phyloP scores from a whole-genome alignment of 2,113 vertebrate genomes.

The Xyrauchen texanus region DNA sequence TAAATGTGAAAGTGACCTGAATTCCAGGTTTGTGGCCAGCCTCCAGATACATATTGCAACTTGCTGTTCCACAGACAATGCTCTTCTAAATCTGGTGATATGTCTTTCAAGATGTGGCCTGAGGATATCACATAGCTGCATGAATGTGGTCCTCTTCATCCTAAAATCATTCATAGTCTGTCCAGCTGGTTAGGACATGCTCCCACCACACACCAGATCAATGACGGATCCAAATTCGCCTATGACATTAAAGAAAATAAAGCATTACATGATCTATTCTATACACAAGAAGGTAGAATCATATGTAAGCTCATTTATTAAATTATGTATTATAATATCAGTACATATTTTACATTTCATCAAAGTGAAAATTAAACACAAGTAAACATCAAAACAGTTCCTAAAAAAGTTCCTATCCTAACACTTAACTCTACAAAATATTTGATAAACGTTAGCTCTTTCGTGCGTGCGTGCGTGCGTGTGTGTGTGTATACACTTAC shows the following conservation, averaged over 20 bases:
- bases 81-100: not conserved
- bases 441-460: too few species aligned
- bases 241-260: not conserved
- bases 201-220: conserved; percentile 5
- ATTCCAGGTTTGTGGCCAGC: conserved; percentile 8
- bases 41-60: conserved; percentile 7
- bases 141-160: conserved; percentile 5
- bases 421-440: too few species aligned
- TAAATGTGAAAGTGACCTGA: conserved; percentile 20
- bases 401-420: too few species aligned
- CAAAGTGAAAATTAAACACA: too few species aligned
- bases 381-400: too few species aligned
- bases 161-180: conserved; percentile 20
- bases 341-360: too few species aligned
- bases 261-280: too few species aligned
- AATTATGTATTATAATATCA: too few species aligned
- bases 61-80: conserved; percentile 22
- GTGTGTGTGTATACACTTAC: too few species aligned
- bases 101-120: not conserved
- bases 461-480: too few species aligned
- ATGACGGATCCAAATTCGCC: not conserved
- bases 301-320: too few species aligned
- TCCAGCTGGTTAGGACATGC: conserved; percentile 14
- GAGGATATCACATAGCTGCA: conserved; percentile 4
- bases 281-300: too few species aligned